phyloP scores from a whole-genome alignment of 2,797 vertebrate genomes.

The Helostoma temminkii region DNA sequence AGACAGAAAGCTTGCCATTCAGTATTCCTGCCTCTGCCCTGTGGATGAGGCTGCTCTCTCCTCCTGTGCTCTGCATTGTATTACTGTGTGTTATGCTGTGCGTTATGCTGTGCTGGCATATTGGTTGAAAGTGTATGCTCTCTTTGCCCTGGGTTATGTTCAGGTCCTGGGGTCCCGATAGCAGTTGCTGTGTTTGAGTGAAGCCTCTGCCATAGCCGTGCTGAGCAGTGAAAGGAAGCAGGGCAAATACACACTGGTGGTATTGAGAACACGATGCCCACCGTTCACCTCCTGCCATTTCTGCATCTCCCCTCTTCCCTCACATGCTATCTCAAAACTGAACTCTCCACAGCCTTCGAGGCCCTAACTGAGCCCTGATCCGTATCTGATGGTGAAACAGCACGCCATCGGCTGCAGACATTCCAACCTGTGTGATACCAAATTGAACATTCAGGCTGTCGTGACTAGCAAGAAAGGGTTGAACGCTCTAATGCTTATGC shows the following conservation, averaged over 20 bases:
- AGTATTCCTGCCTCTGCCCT: conserved; percentile 52
- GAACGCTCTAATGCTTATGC: conserved; percentile 35
- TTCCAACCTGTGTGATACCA: conserved; percentile 55
- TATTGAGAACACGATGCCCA: conserved; percentile 29
- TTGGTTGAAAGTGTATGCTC: conserved; percentile 21
- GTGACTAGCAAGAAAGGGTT: conserved; percentile 41
- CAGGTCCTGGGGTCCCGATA: conserved; percentile 34
- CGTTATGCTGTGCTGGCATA: conserved; percentile 44
- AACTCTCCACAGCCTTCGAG: conserved; percentile 61
- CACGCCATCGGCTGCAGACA: conserved; percentile 46
- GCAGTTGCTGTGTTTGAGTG: conserved; percentile 33
- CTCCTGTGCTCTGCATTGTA: conserved; percentile 17
- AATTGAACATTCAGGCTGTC: conserved; percentile 59
- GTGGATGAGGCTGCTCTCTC: conserved; percentile 29
- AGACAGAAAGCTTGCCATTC: conserved; percentile 60
- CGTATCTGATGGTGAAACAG: conserved; percentile 67
- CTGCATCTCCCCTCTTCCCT: conserved; percentile 6
- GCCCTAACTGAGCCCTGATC: conserved; percentile 59
- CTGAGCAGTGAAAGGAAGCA: conserved; percentile 43
- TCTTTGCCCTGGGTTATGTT: conserved; percentile 47
- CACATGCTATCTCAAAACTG: conserved; percentile 37
- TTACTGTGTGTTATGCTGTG: conserved; percentile 21
- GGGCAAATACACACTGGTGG: conserved; percentile 37
- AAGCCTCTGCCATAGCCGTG: conserved; percentile 38
- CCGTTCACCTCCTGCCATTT: conserved; percentile 33